A percentile compares a stretch with the other conserved stretches of the same genome.
These are phyloP conservation scores for Microcebus jonahi DNA, from an alignment of 2,113 vertebrate genomes.

Conservation along the genomic window DNA sequence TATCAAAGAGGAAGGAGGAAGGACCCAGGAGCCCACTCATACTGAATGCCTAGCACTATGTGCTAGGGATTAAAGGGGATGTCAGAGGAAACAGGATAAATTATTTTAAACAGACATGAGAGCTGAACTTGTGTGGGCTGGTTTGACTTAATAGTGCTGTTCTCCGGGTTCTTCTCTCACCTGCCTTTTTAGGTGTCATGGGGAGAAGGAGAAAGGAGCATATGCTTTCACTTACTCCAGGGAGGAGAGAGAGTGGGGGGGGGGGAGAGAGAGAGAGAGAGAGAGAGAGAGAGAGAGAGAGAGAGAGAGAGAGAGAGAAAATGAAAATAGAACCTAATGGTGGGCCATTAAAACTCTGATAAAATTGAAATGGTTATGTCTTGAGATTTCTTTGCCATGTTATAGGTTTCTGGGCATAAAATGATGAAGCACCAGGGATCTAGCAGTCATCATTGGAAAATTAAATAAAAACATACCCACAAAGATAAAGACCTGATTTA, in stretches of 20 bases:
- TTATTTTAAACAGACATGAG: background rate
- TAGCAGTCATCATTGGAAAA: conserved; percentile 40
- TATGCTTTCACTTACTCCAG: conserved; percentile 37
- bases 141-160: background rate
- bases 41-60: background rate
- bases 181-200: conserved; percentile 37
- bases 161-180: background rate
- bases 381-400: conserved; percentile 11
- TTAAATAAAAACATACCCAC: conserved; percentile 15
- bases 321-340: background rate
- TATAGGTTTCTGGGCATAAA: background rate
- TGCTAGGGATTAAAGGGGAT: background rate
- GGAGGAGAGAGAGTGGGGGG: background rate
- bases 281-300: background rate
- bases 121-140: background rate
- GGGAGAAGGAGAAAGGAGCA: background rate
- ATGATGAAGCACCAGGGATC: background rate
- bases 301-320: background rate
- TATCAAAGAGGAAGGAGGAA: background rate
- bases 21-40: background rate
- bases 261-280: background rate
- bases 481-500: conserved; percentile 34
- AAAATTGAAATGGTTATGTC: background rate
- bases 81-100: background rate
- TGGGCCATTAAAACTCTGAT: conserved; percentile 12